Conservation (phyloP, 2,888 invertebrate genomes). For the Oligia fasciuncula region DNA sequence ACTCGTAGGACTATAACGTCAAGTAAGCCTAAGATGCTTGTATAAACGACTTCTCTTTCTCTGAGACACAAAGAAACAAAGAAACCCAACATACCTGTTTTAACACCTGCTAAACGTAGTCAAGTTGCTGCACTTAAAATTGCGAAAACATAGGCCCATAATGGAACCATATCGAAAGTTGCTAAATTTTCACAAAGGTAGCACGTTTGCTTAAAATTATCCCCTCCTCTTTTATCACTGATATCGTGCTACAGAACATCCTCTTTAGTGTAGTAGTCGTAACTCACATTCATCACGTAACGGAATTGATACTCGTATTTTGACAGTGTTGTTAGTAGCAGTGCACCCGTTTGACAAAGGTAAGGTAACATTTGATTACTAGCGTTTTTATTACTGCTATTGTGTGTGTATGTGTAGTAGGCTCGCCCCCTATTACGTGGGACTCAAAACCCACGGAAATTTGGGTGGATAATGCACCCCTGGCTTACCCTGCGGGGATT, state of each 20-base stretch:
- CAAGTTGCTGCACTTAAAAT: background rate
- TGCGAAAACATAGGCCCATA: background rate
- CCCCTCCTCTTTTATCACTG: conserved; percentile 4
- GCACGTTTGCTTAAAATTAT: background rate
- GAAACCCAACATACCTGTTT: background rate
- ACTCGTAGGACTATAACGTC: background rate
- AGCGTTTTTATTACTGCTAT: background rate
- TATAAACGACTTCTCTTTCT: background rate
- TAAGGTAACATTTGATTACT: conserved; percentile 3
- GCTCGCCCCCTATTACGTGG: background rate
- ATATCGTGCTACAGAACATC: conserved; percentile 11
- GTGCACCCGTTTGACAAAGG: background rate
- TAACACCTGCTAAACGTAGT: background rate
- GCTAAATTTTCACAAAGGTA: background rate
- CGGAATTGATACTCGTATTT: conserved; percentile 34
- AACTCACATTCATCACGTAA: conserved; percentile 28
- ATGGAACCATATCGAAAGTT: background rate
- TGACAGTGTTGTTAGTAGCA: conserved; percentile 36
- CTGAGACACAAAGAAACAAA: background rate
- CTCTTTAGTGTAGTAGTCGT: conserved; percentile 23
- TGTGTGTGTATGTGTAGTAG: background rate
- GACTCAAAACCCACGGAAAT: background rate
- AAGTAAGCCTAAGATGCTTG: background rate
- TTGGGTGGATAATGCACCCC: background rate
- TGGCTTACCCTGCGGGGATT: background rate